Percentiles rank a stretch among this genome's conserved stretches.
phyloP scores from a whole-genome alignment of 2,888 invertebrate genomes.

The Troglohyphantes excavatus region DNA sequence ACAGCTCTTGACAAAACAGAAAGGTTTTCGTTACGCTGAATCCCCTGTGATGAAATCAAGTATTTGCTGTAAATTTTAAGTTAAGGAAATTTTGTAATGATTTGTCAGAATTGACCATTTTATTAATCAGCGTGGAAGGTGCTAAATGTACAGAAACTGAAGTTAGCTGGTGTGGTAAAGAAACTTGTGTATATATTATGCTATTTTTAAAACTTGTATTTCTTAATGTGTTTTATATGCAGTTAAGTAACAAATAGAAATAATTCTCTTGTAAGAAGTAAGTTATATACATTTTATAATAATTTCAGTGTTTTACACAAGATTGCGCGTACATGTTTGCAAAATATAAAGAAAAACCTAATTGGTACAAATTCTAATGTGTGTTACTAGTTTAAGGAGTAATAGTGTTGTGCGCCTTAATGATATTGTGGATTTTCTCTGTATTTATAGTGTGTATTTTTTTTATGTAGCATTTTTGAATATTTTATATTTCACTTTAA shows the following conservation, averaged over 20 bases:
- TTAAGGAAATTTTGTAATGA: not conserved
- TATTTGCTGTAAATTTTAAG: not conserved
- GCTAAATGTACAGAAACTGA: constrained; percentile 48
- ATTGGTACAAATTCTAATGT: constrained; percentile 64
- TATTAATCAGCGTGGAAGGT: constrained; percentile 36
- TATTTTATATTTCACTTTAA: constrained; percentile 27
- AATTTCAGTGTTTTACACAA: constrained; percentile 21
- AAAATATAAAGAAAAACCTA: constrained; percentile 25
- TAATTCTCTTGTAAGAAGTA: constrained; percentile 20
- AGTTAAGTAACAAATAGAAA: constrained; percentile 22
- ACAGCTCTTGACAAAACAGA: constrained; percentile 48
- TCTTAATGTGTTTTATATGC: constrained; percentile 42
- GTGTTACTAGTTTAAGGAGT: constrained; percentile 27
- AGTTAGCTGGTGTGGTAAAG: constrained; percentile 31
- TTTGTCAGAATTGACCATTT: not conserved
- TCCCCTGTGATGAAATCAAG: not conserved
- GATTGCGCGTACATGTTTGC: constrained; percentile 21
- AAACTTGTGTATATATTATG: constrained; percentile 13
- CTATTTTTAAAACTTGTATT: constrained; percentile 36
- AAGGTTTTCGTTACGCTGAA: not conserved
- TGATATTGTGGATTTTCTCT: constrained; percentile 14
- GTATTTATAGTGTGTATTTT: constrained; percentile 24
- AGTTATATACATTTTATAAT: constrained; percentile 26
- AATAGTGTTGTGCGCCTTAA: constrained; percentile 64
- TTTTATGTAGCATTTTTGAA: constrained; percentile 45